phyloP scores from a whole-genome alignment of 1,140 invertebrate species.

The Drosophila lacteicornis region DNA sequence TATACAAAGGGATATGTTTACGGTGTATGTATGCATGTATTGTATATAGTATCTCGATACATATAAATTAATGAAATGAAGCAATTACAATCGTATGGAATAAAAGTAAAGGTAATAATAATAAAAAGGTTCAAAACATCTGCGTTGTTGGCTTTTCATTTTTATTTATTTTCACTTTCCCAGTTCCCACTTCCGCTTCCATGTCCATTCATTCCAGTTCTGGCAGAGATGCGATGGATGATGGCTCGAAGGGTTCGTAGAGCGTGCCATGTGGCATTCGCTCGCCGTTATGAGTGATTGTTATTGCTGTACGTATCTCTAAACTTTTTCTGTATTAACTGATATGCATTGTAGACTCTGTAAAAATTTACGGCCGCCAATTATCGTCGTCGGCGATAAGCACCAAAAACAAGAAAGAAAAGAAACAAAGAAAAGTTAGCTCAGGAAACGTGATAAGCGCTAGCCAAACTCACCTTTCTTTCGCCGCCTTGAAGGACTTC shows the following conservation, averaged over 20 bases:
- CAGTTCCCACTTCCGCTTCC: not conserved
- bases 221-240: slow-evolving; percentile 45
- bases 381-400: slow-evolving; percentile 28
- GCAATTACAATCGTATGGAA: slow-evolving; percentile 82
- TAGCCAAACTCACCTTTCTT: slow-evolving; percentile 72
- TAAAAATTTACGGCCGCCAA: slow-evolving; percentile 39
- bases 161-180: slow-evolving; percentile 1
- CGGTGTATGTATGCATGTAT: slow-evolving; percentile 70
- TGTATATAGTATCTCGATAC: slow-evolving; percentile 66
- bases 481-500: slow-evolving; percentile 84
- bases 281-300: slow-evolving; percentile 65
- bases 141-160: slow-evolving; percentile 39
- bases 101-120: slow-evolving; percentile 59
- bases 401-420: slow-evolving; percentile 9
- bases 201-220: slow-evolving; percentile 29
- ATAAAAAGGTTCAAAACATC: slow-evolving; percentile 74
- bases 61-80: slow-evolving; percentile 81
- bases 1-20: slow-evolving; percentile 57
- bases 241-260: slow-evolving; percentile 13
- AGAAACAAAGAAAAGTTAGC: slow-evolving; percentile 36
- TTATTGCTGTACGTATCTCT: slow-evolving; percentile 88
- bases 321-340: slow-evolving; percentile 89
- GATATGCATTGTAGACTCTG: slow-evolving; percentile 88
- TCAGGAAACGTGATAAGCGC: not conserved
- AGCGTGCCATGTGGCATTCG: slow-evolving; percentile 3